Base-by-base conservation (phyloP, 2,888 invertebrate species). In the Teleogryllus oceanicus region DNA sequence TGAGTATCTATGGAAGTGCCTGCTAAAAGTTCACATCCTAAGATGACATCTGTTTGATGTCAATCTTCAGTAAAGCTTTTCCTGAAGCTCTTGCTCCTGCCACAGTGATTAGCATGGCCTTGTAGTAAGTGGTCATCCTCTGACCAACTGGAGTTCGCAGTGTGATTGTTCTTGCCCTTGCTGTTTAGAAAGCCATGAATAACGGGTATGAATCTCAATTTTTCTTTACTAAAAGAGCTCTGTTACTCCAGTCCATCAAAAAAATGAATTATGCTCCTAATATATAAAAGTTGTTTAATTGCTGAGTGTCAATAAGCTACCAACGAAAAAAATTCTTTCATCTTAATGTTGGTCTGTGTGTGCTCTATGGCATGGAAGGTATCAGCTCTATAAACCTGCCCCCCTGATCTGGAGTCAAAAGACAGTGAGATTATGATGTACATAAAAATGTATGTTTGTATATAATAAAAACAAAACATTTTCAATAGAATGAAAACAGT, bases 371-470 rank as follows among this genome's bases (percentile, higher is more conserved):
- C 62, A n/a, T 62, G 62, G 16, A n/a, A 62, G 62, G n/a, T 62
- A 62, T 62, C 62, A 62, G 62, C 62, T 62, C 62, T 62, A 13
- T 62, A 62, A 62, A 62, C 62, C 80, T 50, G n/a, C 21, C 24
- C 50, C 79, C 79, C 51, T 50, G 37, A 79, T 76, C 77, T 78
- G 78, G 80, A 50, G 75, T 80, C 50, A 80, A 78, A 80, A 78
- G 78, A 80, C 80, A 78, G 79, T 79, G 83, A 83, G 81, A 83
- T 82, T 82, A 83, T 86, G 85, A 85, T 88, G 87, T 88, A 88
- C 86, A 88, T 87, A 88, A 85, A 62, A 62, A 86, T 88, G 87
- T 88, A 88, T 88, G 88, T 88, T 88, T 88, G 88, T 88, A 88
- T 86, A 88, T 88, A 88, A 86, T 81, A 82, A 83, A 82, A 79